These are phyloP conservation scores for Salvelinus alpinus DNA, from an alignment of 2,113 vertebrate genomes.

Conservation along the genomic window DNA sequence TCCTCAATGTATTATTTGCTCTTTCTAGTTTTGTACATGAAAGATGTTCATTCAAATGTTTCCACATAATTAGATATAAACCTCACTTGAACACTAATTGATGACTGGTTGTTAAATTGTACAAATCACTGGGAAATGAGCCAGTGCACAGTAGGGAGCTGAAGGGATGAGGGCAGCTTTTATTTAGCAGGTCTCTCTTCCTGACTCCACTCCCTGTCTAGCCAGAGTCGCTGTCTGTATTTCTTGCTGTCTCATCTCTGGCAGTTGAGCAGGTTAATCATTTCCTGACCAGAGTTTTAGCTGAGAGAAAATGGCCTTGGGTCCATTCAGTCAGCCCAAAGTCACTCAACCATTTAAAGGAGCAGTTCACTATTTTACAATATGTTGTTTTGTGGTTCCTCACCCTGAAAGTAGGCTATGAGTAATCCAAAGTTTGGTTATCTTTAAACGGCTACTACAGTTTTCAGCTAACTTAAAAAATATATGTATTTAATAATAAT, in stretches of 20 bases:
- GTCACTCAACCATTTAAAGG: not conserved
- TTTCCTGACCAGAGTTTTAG: constrained; percentile 35
- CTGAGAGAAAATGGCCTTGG: constrained; percentile 18
- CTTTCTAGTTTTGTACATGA: not conserved
- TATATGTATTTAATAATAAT: too few species aligned
- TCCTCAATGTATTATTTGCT: not conserved
- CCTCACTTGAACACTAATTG: not conserved
- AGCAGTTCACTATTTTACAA: too few species aligned
- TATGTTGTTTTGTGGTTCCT: too few species aligned
- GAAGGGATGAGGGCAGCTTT: not conserved
- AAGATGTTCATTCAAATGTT: not conserved
- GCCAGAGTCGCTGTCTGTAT: not conserved
- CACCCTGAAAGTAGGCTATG: too few species aligned
- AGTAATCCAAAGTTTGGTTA: too few species aligned
- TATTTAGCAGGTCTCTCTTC: not conserved
- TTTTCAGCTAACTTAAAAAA: too few species aligned
- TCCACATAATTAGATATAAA: not conserved
- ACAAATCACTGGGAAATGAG: not conserved
- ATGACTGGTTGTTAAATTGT: not conserved
- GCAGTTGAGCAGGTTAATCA: constrained; percentile 32
- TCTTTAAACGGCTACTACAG: too few species aligned
- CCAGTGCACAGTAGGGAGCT: not conserved
- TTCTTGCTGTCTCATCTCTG: not conserved
- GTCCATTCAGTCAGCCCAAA: not conserved
- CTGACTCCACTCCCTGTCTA: not conserved